Base-by-base conservation (phyloP, 23 tunicate genomes). In the Diplosoma virens region DNA sequence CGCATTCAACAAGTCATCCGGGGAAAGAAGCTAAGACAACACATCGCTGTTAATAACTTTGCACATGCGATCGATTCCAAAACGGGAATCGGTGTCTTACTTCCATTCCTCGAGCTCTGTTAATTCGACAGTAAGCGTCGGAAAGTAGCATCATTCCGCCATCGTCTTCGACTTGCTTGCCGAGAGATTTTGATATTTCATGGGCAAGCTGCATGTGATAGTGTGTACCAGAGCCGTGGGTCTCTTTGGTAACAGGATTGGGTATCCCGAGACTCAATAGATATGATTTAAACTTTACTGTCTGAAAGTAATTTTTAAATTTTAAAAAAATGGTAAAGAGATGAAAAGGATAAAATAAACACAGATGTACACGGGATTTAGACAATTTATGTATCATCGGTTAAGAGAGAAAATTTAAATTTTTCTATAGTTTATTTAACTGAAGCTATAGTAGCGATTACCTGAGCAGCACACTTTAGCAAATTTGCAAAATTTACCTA, bases 81-180 rank as follows among this genome's bases (percentile, higher is more conserved):
- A n/a, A n/a, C n/a, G n/a, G n/a, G n/a, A n/a, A n/a, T n/a, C n/a
- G n/a, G n/a, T n/a, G n/a, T n/a, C 27, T 58, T 66, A 84, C 90
- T 76, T 92, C 97, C 81, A 85, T 54, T 1, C 97, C 97, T 14
- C 97, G 73, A n/a, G 97, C 97, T 54, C 97, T 58, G 75, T 92
- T 92, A 2, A 92, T 85, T 48, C 87, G 64, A 36, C 91, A 85
- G 41, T 92, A 92, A 25, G 97, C 97, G 61, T 92, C 97, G 9
- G 87, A 71, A 26, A 92, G 79, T 58, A 92, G 52, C 72, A 85
- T 81, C 34, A 92, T 92, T 48, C 97, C 97, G 1, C 81, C 90
- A 64, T 58, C 45, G 20, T 81, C 69, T 32, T 76, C 80, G 21
- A 92, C 34, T 0, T 45, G 67, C 29, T 61, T 18, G 16, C 11